phyloP scores from a whole-genome alignment of 2,113 vertebrate genomes.

The Oncorhynchus kisutch region DNA sequence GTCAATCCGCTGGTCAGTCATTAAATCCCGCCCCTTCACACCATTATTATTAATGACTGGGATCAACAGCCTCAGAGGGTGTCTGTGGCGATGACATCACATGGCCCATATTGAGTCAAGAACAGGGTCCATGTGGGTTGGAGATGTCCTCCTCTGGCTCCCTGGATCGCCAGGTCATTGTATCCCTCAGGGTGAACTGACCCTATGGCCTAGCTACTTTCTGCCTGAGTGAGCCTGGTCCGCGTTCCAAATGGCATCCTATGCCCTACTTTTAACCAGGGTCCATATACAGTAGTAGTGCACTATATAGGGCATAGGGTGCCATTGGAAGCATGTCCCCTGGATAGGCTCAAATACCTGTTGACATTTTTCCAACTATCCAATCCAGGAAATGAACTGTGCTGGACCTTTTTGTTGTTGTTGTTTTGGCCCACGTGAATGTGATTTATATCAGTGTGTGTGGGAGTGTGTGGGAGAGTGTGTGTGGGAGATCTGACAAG shows the following conservation, averaged over 20 bases:
- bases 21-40: too few species aligned
- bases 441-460: constrained; percentile 45
- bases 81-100: not conserved
- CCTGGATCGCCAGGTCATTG: constrained; percentile 14
- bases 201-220: constrained; percentile 34
- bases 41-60: not conserved
- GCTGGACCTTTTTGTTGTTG: constrained; percentile 35
- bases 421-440: constrained; percentile 44
- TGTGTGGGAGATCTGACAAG: not conserved
- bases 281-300: too few species aligned
- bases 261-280: too few species aligned
- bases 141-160: not conserved
- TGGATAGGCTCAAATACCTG: constrained; percentile 28
- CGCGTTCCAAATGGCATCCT: not conserved
- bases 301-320: not conserved
- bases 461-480: not conserved
- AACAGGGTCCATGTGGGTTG: constrained; percentile 6
- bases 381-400: constrained; percentile 56
- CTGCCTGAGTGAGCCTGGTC: not conserved
- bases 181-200: constrained; percentile 39
- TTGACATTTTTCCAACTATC: constrained; percentile 50
- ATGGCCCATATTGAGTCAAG: constrained; percentile 7
- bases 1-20: too few species aligned
- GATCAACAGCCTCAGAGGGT: not conserved
- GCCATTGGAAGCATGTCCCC: too few species aligned